phyloP scores from a whole-genome alignment of 2,888 invertebrate genomes.

The Megaustenia siamemsis region DNA sequence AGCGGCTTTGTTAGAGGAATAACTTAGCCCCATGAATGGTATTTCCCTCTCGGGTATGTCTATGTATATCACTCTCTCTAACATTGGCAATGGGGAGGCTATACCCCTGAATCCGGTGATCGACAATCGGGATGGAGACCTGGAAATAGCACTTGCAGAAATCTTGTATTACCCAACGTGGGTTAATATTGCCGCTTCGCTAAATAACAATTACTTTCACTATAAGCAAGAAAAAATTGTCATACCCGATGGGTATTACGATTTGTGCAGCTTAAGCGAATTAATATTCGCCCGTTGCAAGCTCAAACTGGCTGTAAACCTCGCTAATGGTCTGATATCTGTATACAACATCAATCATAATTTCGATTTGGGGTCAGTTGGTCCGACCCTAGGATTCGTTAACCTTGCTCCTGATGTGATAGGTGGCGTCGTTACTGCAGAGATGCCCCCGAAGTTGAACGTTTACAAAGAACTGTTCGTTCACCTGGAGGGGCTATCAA shows the following conservation, averaged over 20 bases:
- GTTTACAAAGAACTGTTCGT: conserved; percentile 5
- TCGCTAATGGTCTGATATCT: not conserved
- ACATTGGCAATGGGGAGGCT: not conserved
- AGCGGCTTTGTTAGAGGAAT: not conserved
- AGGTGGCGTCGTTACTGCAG: not conserved
- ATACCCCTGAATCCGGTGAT: not conserved
- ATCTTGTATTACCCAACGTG: not conserved
- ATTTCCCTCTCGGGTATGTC: no score
- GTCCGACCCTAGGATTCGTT: not conserved
- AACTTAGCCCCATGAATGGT: no score
- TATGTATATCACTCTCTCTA: not conserved
- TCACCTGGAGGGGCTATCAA: conserved; percentile 3
- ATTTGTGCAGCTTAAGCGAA: not conserved
- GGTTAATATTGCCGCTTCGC: not conserved
- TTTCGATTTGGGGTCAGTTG: not conserved
- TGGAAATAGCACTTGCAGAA: not conserved
- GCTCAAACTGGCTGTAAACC: not conserved
- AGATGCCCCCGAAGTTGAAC: not conserved
- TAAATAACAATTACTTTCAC: not conserved
- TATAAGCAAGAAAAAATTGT: not conserved
- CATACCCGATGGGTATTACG: not conserved
- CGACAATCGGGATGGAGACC: not conserved
- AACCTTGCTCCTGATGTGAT: no score
- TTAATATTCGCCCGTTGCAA: not conserved
- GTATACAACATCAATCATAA: not conserved